Conservation (phyloP, 2,888 invertebrate genomes). For the Caenorhabditis zanzibari region DNA sequence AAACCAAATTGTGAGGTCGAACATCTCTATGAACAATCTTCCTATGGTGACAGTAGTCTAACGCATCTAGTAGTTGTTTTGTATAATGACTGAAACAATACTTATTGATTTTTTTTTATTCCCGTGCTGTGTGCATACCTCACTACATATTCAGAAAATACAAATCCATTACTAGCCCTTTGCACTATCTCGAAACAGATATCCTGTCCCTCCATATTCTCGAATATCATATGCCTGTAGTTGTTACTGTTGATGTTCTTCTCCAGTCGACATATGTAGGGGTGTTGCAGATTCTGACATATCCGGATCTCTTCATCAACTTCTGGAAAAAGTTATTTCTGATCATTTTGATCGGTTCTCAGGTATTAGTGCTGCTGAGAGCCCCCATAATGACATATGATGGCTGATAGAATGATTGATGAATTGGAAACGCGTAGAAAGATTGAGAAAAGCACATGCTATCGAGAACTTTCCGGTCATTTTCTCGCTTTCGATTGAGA, state of each 20-base stretch:
- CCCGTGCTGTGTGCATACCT: conserved; percentile 89
- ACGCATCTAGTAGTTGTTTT: conserved; percentile 96
- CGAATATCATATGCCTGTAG: conserved; percentile 76
- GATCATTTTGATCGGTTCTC: neutral
- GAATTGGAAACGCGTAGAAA: conserved; percentile 49
- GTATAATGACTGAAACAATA: conserved; percentile 93
- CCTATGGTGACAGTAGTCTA: conserved; percentile 98
- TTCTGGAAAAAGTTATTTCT: conserved; percentile 68
- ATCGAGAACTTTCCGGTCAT: conserved; percentile 86
- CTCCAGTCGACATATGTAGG: conserved; percentile 96
- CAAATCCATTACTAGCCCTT: conserved; percentile 94
- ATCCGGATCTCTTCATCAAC: conserved; percentile 98
- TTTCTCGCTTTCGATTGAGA: conserved; percentile 30
- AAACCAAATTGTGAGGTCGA: conserved; percentile 95
- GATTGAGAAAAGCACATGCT: conserved; percentile 13
- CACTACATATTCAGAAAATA: conserved; percentile 99
- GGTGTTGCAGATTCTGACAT: conserved; percentile 96
- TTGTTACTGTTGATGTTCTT: conserved; percentile 85
- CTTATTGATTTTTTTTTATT: too few relatives aligned
- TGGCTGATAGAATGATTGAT: conserved; percentile 90
- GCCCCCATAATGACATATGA: conserved; percentile 92
- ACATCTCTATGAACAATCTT: conserved; percentile 98
- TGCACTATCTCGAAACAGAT: conserved; percentile 91
- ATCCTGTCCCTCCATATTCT: conserved; percentile 96
- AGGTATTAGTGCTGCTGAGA: conserved; percentile 85